Conservation (phyloP, 2,888 invertebrate species). For the Falcaria lacertinaria region DNA sequence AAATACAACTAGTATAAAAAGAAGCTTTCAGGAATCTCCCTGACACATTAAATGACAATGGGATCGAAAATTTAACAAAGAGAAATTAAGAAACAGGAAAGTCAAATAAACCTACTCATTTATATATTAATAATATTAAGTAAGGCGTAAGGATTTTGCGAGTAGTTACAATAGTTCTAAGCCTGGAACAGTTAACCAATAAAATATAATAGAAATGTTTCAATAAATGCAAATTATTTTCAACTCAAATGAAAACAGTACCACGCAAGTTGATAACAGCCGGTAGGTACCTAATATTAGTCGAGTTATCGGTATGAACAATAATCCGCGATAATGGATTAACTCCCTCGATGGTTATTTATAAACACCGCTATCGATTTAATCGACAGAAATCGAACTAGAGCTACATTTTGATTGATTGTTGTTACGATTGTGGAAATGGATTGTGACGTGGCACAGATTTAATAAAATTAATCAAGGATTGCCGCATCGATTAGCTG, state of each 20-base stretch:
- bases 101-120: too few species aligned
- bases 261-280: slow-evolving; percentile 25
- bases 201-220: neutral
- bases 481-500: slow-evolving; percentile 2
- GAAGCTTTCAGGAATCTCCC: too few species aligned
- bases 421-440: slow-evolving; percentile 34
- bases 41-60: too few species aligned
- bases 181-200: neutral
- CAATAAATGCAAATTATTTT: slow-evolving; percentile 5
- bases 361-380: slow-evolving; percentile 66
- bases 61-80: too few species aligned
- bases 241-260: neutral
- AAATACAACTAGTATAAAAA: too few species aligned
- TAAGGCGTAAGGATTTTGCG: too few species aligned
- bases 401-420: slow-evolving; percentile 43
- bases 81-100: too few species aligned
- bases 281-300: slow-evolving; percentile 46
- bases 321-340: slow-evolving; percentile 78
- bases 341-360: slow-evolving; percentile 63
- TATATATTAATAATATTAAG: too few species aligned
- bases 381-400: slow-evolving; percentile 49
- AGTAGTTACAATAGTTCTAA: too few species aligned
- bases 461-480: slow-evolving; percentile 5
- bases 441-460: slow-evolving; percentile 14
- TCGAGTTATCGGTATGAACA: slow-evolving; percentile 61